Conservation (phyloP, 2,113 vertebrate genomes). For the Anolis sagrei region DNA sequence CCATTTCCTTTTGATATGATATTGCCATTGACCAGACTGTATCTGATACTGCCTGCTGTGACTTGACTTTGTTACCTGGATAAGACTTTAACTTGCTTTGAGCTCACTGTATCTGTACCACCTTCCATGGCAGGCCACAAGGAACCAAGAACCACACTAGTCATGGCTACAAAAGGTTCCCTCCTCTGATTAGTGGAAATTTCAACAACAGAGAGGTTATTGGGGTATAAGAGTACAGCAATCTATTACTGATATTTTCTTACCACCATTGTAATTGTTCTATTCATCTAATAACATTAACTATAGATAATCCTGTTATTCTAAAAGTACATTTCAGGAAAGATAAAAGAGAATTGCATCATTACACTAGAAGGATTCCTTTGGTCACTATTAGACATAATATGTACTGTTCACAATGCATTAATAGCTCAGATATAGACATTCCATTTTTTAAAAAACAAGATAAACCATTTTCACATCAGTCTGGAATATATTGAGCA, state of each 20-base stretch:
- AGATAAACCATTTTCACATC: neutral
- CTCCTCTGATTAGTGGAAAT: too few relatives aligned
- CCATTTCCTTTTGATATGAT: too few relatives aligned
- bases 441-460: too few relatives aligned
- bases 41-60: too few relatives aligned
- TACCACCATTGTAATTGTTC: neutral
- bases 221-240: neutral
- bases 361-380: neutral
- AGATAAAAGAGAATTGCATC: too few relatives aligned
- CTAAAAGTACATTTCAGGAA: neutral
- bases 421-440: neutral
- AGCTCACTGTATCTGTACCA: neutral
- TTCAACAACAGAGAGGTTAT: neutral
- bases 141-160: neutral
- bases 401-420: neutral
- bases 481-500: conserved; percentile 22
- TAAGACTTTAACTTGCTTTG: too few relatives aligned
- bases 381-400: neutral
- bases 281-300: neutral
- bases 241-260: neutral
- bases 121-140: neutral
- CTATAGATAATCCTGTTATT: neutral
- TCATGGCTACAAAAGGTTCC: neutral
- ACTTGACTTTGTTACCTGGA: too few relatives aligned
- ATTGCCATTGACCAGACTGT: too few relatives aligned